A percentile compares a stretch with the other conserved stretches of the same genome.
Evolutionary conservation across 2,797 vertebrate genomes (phyloP).

Genomic region (Dendrocincla fuliginosa): DNA sequence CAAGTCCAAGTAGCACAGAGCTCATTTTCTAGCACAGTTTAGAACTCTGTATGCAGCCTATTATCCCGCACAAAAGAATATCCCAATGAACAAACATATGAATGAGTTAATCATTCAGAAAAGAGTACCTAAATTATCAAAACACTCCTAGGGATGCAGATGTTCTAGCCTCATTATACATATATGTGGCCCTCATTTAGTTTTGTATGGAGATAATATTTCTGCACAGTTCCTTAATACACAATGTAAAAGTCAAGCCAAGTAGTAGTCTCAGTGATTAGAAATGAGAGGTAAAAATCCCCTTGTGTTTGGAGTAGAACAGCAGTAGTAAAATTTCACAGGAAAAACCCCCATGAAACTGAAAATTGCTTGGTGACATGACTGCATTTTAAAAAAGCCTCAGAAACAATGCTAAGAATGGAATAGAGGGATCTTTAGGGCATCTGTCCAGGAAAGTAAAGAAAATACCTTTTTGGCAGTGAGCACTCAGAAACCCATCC

Average conservation of each 20-base stretch:
- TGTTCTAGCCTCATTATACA: background rate
- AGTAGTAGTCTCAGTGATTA: background rate
- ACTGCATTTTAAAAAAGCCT: background rate
- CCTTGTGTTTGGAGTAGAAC: background rate
- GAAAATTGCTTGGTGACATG: background rate
- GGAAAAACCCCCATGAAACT: background rate
- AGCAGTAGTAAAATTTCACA: background rate
- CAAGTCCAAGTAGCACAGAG: background rate
- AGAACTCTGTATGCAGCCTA: background rate
- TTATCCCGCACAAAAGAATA: background rate
- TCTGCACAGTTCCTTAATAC: background rate
- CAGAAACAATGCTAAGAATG: background rate
- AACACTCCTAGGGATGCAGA: background rate
- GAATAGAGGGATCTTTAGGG: background rate
- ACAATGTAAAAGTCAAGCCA: background rate
- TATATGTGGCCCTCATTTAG: accelerated
- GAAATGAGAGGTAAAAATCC: background rate
- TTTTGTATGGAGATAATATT: background rate
- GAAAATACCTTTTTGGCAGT: slow-evolving; percentile 22
- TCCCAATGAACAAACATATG: background rate
- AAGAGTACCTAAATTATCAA: background rate
- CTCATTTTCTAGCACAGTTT: background rate
- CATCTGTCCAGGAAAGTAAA: background rate
- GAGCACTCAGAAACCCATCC: background rate
- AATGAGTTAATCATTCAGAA: background rate